Conservation (phyloP, 2,797 vertebrate genomes). For the Acanthiza pusilla region DNA sequence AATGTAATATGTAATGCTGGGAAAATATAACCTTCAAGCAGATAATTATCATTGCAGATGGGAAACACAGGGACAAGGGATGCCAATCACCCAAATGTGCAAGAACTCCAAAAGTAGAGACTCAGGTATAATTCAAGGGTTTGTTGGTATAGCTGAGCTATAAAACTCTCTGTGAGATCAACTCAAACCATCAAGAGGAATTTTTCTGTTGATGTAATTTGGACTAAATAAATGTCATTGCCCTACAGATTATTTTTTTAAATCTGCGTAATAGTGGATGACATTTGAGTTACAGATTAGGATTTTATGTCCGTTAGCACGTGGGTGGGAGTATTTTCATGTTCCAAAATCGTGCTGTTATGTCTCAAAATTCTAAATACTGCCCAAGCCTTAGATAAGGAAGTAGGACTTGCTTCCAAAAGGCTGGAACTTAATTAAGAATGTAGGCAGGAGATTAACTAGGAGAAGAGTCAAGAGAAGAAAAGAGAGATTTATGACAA, state of each 20-base stretch:
- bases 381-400: background rate
- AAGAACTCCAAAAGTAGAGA: background rate
- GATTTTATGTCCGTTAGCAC: background rate
- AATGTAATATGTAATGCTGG: background rate
- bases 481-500: background rate
- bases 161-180: background rate
- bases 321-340: background rate
- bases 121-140: background rate
- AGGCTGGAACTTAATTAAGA: background rate
- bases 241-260: background rate
- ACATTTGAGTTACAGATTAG: background rate
- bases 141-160: background rate
- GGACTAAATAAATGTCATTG: background rate
- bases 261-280: background rate
- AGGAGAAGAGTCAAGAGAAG: background rate
- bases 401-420: background rate
- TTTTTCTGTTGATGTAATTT: background rate
- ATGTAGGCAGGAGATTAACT: background rate
- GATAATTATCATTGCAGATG: background rate
- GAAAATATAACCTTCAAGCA: background rate
- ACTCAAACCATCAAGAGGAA: background rate
- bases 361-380: background rate
- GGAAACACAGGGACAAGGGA: background rate
- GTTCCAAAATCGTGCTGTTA: background rate
- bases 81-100: background rate